Conservation (phyloP, 2,797 vertebrate genomes). For the Chiropotes sagulatus region DNA sequence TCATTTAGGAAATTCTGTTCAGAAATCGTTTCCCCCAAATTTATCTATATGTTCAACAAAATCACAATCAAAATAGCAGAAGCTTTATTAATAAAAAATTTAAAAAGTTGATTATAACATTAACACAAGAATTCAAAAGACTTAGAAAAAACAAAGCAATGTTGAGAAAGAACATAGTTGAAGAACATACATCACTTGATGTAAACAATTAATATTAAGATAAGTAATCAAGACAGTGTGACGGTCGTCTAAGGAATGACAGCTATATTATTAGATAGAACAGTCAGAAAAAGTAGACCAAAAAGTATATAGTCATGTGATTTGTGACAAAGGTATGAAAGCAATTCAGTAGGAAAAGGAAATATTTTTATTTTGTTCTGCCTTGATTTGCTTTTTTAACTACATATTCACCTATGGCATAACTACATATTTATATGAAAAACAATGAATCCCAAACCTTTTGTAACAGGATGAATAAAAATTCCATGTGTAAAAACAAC, state of each 20-base stretch:
- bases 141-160: not conserved
- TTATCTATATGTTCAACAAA: not conserved
- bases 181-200: not conserved
- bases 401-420: not conserved
- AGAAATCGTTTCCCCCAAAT: not conserved
- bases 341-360: not conserved
- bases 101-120: not conserved
- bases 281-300: not conserved
- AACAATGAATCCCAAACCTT: conserved; percentile 9
- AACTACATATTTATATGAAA: not conserved
- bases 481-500: not conserved
- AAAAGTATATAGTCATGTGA: not conserved
- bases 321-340: not conserved
- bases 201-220: conserved; percentile 15
- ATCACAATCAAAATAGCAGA: not conserved
- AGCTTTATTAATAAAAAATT: not conserved
- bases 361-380: conserved; percentile 33
- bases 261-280: not conserved
- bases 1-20: not conserved
- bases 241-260: not conserved
- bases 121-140: not conserved
- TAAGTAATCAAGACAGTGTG: not conserved
- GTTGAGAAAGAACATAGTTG: not conserved
- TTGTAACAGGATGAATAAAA: conserved; percentile 16
- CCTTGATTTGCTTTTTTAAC: not conserved